Evolutionary conservation across 2,888 invertebrate species (phyloP), one percentile per base, ranked within the genome.

Genomic region (Andrena trimmerana): DNA sequence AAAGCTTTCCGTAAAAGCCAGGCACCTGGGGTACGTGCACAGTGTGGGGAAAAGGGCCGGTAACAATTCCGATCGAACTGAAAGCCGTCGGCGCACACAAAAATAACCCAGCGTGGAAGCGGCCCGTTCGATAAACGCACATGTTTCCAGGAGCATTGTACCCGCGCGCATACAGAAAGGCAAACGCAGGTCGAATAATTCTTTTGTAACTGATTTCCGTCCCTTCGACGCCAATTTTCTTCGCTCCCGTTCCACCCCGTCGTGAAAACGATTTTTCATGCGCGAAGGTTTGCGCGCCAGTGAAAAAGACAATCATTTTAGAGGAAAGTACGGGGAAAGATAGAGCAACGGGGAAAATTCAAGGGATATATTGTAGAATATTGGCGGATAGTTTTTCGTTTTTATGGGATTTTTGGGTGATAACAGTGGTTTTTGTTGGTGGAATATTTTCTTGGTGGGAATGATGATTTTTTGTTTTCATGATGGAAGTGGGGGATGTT

Each of bases 41-140:
- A 67, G 59, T 13, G 50, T 29, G 67, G 33, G 63, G 67, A 57
- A 80, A 82, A 71, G 69, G 69, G 48, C 71, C 83, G 84, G 79
- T 84, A 84, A 83, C 83, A 79, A 83, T 83, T 73, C 72, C 36
- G 84, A 84, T 84, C 83, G 83, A 83, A 76, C 68, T 63, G 83
- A 84, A 82, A 83, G 74, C 84, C 75, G 31, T 24, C 78, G 57
- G 65, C 63, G 48, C 62, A 72, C 75, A 76, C 79, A 69, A 79
- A 84, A 84, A 84, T 84, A 78, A 84, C 72, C 31, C 71, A 60
- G 60, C 65, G 68, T 65, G 70, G 54, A 33, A 57, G 74, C 66
- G 66, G 59, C 65, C 52, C 52, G 77, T 60, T 84, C 78, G 75
- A 84, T 84, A 84, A 83, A 84, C 74, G 74, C 83, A 83, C 83